Conservation (phyloP, 2,113 vertebrate genomes). For the Rallus limicola region DNA sequence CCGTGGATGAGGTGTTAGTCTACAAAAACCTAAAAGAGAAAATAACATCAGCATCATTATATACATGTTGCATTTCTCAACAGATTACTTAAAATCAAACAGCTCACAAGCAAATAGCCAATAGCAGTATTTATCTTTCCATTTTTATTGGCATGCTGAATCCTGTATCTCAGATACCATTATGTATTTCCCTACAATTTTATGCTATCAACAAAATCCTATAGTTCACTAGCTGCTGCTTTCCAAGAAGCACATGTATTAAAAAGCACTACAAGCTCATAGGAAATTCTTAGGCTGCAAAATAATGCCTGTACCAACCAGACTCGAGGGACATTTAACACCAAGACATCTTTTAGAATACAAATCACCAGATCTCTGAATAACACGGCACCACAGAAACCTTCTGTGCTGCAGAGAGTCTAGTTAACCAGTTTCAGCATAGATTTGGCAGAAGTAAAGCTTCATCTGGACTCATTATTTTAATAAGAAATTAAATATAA, state of each 20-base stretch:
- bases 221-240: not conserved
- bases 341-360: not conserved
- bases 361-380: not conserved
- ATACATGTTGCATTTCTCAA: not conserved
- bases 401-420: not conserved
- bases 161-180: not conserved
- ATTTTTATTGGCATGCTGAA: not conserved
- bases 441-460: not conserved
- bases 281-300: not conserved
- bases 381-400: not conserved
- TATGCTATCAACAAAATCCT: not conserved
- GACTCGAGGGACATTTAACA: not conserved
- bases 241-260: not conserved
- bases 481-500: too few relatives aligned
- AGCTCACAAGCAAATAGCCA: not conserved
- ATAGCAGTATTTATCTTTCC: not conserved
- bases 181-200: not conserved
- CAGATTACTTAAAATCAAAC: not conserved
- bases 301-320: not conserved
- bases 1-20: slow-evolving; percentile 85
- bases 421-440: not conserved
- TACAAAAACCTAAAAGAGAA: slow-evolving; percentile 85
- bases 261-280: not conserved
- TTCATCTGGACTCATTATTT: not conserved
- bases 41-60: not conserved